These are phyloP conservation scores for Himantopus leucocephalus DNA, from an alignment of 2,113 vertebrate species.

Conservation along the genomic window DNA sequence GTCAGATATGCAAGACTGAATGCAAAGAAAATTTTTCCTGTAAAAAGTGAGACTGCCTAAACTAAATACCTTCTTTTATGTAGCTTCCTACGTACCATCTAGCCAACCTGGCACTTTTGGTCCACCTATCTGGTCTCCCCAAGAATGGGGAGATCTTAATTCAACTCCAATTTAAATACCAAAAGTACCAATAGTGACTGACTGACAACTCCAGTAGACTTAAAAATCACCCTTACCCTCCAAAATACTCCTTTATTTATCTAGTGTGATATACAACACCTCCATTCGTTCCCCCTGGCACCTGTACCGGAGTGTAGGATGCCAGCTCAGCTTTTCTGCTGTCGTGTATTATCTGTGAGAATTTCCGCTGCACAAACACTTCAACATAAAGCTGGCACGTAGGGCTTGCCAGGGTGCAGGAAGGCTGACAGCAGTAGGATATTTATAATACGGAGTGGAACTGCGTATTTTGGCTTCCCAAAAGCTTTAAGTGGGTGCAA, in stretches of 20 bases:
- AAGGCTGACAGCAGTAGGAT: not conserved
- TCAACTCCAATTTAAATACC: not conserved
- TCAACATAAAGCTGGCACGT: not conserved
- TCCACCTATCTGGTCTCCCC: too few species aligned
- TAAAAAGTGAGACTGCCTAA: not conserved
- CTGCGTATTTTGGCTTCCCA: not conserved
- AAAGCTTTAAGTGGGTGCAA: not conserved
- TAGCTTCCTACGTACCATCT: not conserved
- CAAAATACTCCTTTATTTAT: not conserved
- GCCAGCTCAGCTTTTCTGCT: not conserved
- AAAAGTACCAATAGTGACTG: too few species aligned
- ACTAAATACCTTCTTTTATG: not conserved
- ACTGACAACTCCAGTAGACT: too few species aligned
- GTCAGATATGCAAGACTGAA: not conserved
- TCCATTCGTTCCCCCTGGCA: not conserved
- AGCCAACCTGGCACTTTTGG: not conserved
- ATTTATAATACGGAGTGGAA: not conserved
- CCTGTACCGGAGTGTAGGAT: not conserved
- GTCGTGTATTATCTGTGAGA: not conserved
- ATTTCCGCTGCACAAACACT: not conserved
- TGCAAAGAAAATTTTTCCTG: not conserved
- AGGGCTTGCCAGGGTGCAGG: not conserved
- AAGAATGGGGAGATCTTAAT: not conserved
- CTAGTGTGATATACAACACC: not conserved
- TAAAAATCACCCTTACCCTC: too few species aligned